Conservation (phyloP, 2,113 vertebrate genomes). For the Microcebus jonahi region DNA sequence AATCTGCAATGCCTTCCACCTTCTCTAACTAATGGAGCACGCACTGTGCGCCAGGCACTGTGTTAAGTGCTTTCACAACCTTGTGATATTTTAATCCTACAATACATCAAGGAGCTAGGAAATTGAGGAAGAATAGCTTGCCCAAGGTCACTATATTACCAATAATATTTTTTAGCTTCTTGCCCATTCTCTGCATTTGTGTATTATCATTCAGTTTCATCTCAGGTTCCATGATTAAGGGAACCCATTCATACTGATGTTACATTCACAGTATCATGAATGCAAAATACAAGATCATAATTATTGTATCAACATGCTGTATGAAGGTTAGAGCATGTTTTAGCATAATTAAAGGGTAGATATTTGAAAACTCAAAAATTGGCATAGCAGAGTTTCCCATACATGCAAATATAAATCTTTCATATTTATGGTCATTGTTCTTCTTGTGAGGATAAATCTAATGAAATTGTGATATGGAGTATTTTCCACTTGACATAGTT, state of each 20-base stretch:
- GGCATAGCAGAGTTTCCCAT: neutral
- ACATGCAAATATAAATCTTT: neutral
- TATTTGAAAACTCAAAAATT: slow-evolving; percentile 30
- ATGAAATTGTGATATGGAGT: slow-evolving; percentile 36
- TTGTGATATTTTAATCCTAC: neutral
- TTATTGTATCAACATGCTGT: neutral
- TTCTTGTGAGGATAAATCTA: neutral
- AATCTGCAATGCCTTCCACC: neutral
- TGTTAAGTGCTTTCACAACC: neutral
- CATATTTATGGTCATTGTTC: neutral
- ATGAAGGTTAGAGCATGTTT: neutral
- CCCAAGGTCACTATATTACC: neutral
- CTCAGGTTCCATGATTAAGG: neutral
- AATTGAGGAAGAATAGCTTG: neutral
- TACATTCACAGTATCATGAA: neutral
- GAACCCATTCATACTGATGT: neutral
- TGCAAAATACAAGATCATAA: neutral
- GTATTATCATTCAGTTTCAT: neutral
- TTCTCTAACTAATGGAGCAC: neutral
- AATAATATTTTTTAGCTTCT: neutral
- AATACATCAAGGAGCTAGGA: neutral
- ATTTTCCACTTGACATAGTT: slow-evolving; percentile 43
- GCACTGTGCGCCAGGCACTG: neutral
- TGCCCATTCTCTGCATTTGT: neutral
- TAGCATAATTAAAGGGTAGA: slow-evolving; percentile 13